Conservation (phyloP, 1,140 invertebrate genomes). For the Caerostris darwini region DNA sequence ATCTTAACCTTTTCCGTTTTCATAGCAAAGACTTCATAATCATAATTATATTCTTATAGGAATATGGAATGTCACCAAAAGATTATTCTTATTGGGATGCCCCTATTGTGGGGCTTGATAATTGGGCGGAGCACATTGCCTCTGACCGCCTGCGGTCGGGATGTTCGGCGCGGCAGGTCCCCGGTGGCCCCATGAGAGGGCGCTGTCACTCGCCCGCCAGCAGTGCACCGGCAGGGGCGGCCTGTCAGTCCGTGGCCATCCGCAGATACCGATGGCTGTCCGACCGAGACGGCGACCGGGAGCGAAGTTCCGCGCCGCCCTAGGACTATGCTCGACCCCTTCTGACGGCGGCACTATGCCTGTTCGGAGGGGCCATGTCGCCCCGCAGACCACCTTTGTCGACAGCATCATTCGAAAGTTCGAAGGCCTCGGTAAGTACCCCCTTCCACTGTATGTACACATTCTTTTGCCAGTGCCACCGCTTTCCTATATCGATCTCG, state of each 20-base stretch:
- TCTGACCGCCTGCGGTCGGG: background rate
- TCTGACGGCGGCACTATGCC: slow-evolving; percentile 84
- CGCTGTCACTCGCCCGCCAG: slow-evolving; percentile 40
- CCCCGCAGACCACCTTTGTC: slow-evolving; percentile 91
- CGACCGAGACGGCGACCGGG: slow-evolving; percentile 69
- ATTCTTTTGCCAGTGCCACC: slow-evolving; percentile 2
- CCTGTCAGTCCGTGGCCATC: slow-evolving; percentile 42
- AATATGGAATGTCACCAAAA: no score
- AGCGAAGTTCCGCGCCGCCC: slow-evolving; percentile 60
- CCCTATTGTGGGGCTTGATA: no score
- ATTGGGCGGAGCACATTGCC: background rate
- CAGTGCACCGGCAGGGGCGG: slow-evolving; percentile 16
- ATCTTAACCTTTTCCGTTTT: no score
- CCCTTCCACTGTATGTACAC: no score
- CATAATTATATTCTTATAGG: no score
- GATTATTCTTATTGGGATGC: no score
- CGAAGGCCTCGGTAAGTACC: slow-evolving; percentile 91
- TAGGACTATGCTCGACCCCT: slow-evolving; percentile 73
- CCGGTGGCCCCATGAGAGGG: slow-evolving; percentile 51
- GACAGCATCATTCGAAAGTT: slow-evolving; percentile 93
- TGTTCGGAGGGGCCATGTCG: slow-evolving; percentile 90
- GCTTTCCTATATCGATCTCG: slow-evolving; percentile 45
- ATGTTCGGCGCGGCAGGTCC: background rate
- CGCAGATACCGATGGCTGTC: slow-evolving; percentile 69
- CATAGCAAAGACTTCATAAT: no score